phyloP scores from a whole-genome alignment of 2,888 invertebrate species.

The Coelopa pilipes region DNA sequence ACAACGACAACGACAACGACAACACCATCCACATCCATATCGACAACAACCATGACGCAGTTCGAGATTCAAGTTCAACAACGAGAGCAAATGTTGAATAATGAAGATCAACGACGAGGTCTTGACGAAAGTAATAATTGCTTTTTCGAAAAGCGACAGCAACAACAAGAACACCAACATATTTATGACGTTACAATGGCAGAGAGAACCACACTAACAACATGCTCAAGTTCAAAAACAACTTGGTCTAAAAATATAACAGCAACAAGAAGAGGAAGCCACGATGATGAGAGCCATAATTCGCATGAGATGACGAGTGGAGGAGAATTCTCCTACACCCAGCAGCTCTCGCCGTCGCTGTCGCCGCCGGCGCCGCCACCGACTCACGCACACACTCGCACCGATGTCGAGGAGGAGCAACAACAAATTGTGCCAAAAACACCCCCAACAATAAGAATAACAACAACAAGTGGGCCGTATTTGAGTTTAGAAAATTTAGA shows the following conservation, averaged over 20 bases:
- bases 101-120: conserved; percentile 2
- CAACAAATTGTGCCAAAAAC: conserved; percentile 22
- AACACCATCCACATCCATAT: no score
- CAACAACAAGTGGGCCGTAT: conserved; percentile 35
- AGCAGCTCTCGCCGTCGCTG: background rate
- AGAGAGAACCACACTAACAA: conserved; percentile 2
- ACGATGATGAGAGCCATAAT: conserved; percentile 29
- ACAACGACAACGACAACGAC: background rate
- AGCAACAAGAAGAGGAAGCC: conserved; percentile 52
- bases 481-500: no score
- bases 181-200: conserved; percentile 56
- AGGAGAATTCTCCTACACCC: background rate
- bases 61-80: conserved; percentile 36
- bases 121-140: conserved; percentile 29
- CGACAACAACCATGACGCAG: conserved; percentile 42
- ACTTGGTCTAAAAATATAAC: conserved; percentile 54
- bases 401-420: background rate
- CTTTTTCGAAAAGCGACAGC: background rate
- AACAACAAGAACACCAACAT: conserved; percentile 29
- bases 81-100: conserved; percentile 55
- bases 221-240: no score
- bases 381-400: no score
- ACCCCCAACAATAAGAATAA: conserved; percentile 30
- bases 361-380: background rate
- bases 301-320: background rate